These are phyloP conservation scores for Oreochromis spilurus DNA, from an alignment of 2,113 vertebrate genomes.

Conservation along the genomic window DNA sequence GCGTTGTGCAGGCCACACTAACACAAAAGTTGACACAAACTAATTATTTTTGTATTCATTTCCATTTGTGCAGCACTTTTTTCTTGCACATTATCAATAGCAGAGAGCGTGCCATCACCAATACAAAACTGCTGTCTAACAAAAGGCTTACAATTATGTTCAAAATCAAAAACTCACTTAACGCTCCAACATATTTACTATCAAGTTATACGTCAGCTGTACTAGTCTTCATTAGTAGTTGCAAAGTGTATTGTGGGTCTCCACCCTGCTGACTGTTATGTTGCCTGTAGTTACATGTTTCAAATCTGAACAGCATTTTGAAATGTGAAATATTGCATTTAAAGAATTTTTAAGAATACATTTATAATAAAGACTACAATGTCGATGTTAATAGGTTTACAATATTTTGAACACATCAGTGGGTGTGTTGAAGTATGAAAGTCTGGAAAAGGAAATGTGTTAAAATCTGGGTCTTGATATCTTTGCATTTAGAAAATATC, in stretches of 20 bases:
- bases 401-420: background rate
- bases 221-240: fast-evolving
- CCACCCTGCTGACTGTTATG: background rate
- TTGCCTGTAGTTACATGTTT: fast-evolving
- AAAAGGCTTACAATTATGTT: too few species aligned
- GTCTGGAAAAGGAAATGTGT: background rate
- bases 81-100: background rate
- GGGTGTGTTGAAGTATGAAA: background rate
- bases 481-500: background rate
- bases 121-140: background rate
- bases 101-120: background rate
- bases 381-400: fast-evolving
- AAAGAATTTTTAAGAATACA: fast-evolving
- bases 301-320: background rate
- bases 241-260: background rate
- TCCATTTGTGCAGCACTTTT: background rate
- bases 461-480: fast-evolving
- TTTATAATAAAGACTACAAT: background rate
- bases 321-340: background rate
- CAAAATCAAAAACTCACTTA: background rate
- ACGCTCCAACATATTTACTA: background rate
- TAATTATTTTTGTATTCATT: background rate
- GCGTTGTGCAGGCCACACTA: conserved; percentile 76
- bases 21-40: background rate
- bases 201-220: fast-evolving